phyloP scores from a whole-genome alignment of 2,113 vertebrate species.

The Salminus brasiliensis region DNA sequence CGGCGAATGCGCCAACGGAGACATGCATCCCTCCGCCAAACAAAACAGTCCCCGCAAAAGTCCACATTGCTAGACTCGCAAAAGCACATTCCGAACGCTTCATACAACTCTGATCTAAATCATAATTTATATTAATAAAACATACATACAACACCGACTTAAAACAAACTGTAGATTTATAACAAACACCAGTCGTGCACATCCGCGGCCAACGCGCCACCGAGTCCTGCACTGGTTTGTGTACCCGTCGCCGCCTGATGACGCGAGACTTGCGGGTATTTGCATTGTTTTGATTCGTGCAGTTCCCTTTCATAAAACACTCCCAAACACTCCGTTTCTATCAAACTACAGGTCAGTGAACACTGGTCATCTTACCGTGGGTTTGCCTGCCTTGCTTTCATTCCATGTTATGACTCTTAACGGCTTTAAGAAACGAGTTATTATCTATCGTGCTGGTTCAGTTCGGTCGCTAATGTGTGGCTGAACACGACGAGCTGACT shows the following conservation, averaged over 20 bases:
- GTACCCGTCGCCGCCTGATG: constrained; percentile 49
- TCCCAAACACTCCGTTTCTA: neutral
- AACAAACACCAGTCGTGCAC: neutral
- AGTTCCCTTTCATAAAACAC: constrained; percentile 57
- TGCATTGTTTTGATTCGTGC: constrained; percentile 57
- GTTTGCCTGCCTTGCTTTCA: neutral
- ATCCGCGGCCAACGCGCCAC: neutral
- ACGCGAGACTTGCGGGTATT: constrained; percentile 11
- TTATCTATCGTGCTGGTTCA: too few relatives aligned
- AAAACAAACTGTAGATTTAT: neutral
- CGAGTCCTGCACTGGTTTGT: neutral
- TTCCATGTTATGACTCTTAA: neutral
- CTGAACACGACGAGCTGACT: constrained; percentile 6
- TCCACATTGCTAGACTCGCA: neutral
- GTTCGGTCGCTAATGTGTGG: neutral
- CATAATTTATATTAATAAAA: too few relatives aligned
- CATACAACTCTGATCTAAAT: too few relatives aligned
- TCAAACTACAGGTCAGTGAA: constrained; percentile 31
- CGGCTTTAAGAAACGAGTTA: neutral
- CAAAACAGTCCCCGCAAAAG: neutral
- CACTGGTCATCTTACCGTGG: neutral
- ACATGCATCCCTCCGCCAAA: constrained; percentile 9
- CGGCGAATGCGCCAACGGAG: neutral
- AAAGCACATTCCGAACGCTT: too few relatives aligned
- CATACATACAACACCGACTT: too few relatives aligned